Evolutionary conservation across 2,888 invertebrate genomes (phyloP).

Genomic region (Philonicus albiceps): DNA sequence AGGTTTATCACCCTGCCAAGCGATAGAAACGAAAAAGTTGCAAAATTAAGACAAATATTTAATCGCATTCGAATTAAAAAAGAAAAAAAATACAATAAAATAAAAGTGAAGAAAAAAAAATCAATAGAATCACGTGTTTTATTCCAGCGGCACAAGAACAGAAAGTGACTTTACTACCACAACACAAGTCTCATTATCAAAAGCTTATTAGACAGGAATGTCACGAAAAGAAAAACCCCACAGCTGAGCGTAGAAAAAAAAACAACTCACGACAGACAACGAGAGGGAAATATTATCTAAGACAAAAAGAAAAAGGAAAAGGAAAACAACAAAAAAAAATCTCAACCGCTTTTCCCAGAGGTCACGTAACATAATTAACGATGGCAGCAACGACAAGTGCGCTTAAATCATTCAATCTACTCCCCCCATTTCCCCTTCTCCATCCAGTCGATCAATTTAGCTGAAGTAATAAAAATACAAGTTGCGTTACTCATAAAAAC

Average conservation of each 20-base stretch:
- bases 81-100: too few species aligned
- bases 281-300: not conserved
- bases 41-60: not conserved
- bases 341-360: slow-evolving; percentile 1
- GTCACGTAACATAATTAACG: slow-evolving; percentile 32
- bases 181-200: not conserved
- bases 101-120: not conserved
- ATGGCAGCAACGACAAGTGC: slow-evolving; percentile 12
- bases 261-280: not conserved
- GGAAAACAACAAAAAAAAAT: not conserved
- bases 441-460: not conserved
- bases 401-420: slow-evolving; percentile 17
- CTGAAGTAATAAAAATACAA: not conserved
- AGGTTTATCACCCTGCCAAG: not conserved
- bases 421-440: not conserved
- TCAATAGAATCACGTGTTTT: not conserved
- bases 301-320: not conserved
- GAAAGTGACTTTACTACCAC: not conserved
- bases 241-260: not conserved
- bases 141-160: not conserved
- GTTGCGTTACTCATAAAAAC: not conserved
- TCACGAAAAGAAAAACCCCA: not conserved
- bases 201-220: not conserved
- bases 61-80: not conserved
- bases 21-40: not conserved